Evolutionary conservation across 2,888 invertebrate species (phyloP), one percentile per base, ranked within the genome.

Genomic region (Lagria hirta): DNA sequence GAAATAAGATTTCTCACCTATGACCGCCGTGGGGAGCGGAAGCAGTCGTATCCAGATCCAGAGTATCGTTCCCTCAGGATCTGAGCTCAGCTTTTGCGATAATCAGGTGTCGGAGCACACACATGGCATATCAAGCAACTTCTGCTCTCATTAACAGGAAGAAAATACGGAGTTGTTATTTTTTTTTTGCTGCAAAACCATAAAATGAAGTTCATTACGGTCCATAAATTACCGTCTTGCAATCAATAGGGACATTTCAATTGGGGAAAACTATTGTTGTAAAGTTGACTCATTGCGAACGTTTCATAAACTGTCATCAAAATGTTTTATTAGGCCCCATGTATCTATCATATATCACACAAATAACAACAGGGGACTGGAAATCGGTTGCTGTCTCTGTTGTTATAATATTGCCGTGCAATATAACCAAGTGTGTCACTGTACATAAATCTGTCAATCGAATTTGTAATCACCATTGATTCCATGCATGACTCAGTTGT

Each of bases 1-100:
- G 62, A 69, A 69, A 69, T 68, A 68, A 69, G 68, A 69, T 69
- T 68, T 68, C 61, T 64, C 68, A 67, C 66, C 68, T 68, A 64
- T 59, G 65, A 58, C 63, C 65, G 55, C 58, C 48, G 52, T 43
- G 48, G 45, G 51, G 49, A 45, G 33, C 37, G 36, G 49, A 33
- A 48, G 49, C 43, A 44, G 42, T 45, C 50, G 43, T 46, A 43
- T 49, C 30, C 36, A 38, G 32, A 45, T 45, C 38, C 40, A 17
- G 41, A 44, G 44, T 35, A 20, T 17, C 15, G 36, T 40, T 60
- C 57, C 60, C 58, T 29, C 27, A 58, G 60, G 59, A 60, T 55
- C 54, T 59, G 54, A 58, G 55, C 54, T 58, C 58, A 59, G 58
- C 60, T 32, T 43, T 18, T 27, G 51, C 52, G 40, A 51, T 57